phyloP scores from a whole-genome alignment of 2,888 invertebrate genomes.

The Caenorhabditis sinica region DNA sequence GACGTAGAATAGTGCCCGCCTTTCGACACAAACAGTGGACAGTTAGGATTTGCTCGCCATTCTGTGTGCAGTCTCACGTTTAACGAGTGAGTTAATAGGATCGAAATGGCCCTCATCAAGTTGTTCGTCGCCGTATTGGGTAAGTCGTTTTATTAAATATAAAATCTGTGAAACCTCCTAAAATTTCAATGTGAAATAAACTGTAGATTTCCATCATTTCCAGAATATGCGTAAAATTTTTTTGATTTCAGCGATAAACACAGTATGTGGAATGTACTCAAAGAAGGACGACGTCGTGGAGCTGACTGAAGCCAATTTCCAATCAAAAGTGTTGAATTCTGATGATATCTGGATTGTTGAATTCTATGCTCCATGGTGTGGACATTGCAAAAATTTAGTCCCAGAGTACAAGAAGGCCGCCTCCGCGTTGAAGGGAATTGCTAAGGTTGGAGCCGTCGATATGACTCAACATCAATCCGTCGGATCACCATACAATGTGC shows the following conservation, averaged over 20 bases:
- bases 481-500: slow-evolving; percentile 90
- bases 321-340: slow-evolving; percentile 90
- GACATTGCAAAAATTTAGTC: slow-evolving; percentile 90
- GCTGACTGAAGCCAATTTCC: slow-evolving; percentile 92
- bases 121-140: slow-evolving; percentile 58
- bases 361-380: slow-evolving; percentile 94
- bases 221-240: too few species aligned
- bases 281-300: slow-evolving; percentile 88
- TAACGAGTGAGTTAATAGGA: slow-evolving; percentile 37
- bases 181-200: not conserved
- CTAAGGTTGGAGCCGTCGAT: slow-evolving; percentile 95
- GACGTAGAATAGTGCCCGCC: slow-evolving; percentile 37
- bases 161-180: not conserved
- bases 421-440: slow-evolving; percentile 93
- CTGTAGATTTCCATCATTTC: not conserved
- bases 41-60: slow-evolving; percentile 44
- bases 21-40: slow-evolving; percentile 7
- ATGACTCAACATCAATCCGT: slow-evolving; percentile 92
- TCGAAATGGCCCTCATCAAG: slow-evolving; percentile 58
- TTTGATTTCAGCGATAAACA: slow-evolving; percentile 64
- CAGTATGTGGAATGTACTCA: slow-evolving; percentile 71
- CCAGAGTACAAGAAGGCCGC: slow-evolving; percentile 97
- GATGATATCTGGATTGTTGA: slow-evolving; percentile 96
- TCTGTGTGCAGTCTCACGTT: slow-evolving; percentile 49
- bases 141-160: slow-evolving; percentile 8